Base-by-base conservation (phyloP, 1,140 invertebrate genomes). In the Monochamus saltuarius region DNA sequence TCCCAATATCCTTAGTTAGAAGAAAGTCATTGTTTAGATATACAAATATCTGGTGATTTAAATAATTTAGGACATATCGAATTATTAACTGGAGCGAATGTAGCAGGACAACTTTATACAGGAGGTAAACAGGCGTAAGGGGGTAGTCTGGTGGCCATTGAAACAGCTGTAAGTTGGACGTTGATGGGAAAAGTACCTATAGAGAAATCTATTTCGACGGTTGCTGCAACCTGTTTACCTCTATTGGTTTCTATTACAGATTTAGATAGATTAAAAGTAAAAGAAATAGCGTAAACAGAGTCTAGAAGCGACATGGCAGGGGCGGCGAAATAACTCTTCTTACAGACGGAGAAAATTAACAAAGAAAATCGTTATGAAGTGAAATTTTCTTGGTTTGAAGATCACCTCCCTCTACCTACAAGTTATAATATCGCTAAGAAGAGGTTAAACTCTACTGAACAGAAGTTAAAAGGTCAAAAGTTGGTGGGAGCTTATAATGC, bases 101-200 rank as follows among this genome's bases (percentile, higher is more conserved):
- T 74, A 8, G 66, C 66, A 9, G 72, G 71, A 11, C 68, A 67
- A 45, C 49, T 74, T 7, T 49, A 72, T 2, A 75, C 74, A 0
- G 73, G 70, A 49, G 58, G 22, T 1, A 62, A 50, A 13, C 22
- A 49, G 22, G 35, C 66, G n/a, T 56, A 76, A 16, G 6, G 17
- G 7, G 66, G 65, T 47, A 71, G 74, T 2, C 50, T 76, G 11
- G 63, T 71, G 10, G 72, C 68, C 13, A 19, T 73, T 0, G 67
- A 78, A 50, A 74, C 73, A 7, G 16, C 56, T 10, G 46, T 77
- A 3, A 73, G 73, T 4, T 77, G 71, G 73, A 70, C 65, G 9
- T 17, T 77, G 0, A 69, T 66, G 59, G 73, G 69, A 8, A 73
- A 70, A 66, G 17, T 55, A 29, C 65, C 55, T 39, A 36, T 34